Evolutionary conservation across 1,140 invertebrate genomes (phyloP).

Genomic region (Acromyrmex echinatior): DNA sequence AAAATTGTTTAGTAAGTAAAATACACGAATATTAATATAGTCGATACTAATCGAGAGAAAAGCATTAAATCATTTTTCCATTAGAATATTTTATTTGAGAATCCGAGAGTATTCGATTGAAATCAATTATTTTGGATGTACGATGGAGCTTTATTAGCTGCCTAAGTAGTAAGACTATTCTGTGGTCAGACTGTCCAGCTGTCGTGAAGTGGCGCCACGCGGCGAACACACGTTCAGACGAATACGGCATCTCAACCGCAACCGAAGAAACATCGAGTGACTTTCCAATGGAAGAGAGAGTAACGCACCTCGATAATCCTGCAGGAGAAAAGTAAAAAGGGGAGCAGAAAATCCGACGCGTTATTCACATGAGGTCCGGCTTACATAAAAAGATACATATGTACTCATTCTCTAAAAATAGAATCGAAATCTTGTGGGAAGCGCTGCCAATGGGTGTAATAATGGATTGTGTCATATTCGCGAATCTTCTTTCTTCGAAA

Average conservation of each 20-base stretch:
- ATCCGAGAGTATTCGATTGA: not conserved
- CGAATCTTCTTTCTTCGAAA: not conserved
- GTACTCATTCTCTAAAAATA: not conserved
- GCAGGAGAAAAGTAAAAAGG: constrained; percentile 11
- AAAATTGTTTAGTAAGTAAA: constrained; percentile 9
- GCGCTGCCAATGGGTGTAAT: not conserved
- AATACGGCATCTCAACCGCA: constrained; percentile 48
- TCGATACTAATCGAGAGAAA: not conserved
- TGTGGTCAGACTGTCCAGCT: constrained; percentile 49
- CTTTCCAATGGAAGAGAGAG: constrained; percentile 66
- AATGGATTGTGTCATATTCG: too few species aligned
- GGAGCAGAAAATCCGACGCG: constrained; percentile 1
- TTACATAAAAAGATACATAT: constrained; percentile 13
- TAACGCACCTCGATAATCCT: constrained; percentile 17
- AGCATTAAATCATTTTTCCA: not conserved
- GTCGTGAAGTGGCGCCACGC: constrained; percentile 76
- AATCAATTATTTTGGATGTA: not conserved
- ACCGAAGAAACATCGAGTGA: constrained; percentile 40
- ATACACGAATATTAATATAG: not conserved
- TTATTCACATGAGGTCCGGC: not conserved
- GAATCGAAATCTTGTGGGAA: not conserved
- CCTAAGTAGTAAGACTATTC: constrained; percentile 63
- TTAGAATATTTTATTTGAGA: not conserved
- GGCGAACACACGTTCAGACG: constrained; percentile 60
- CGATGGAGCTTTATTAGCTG: not conserved